Base-by-base conservation (phyloP, 2,797 vertebrate species). In the Lagodon rhomboides region DNA sequence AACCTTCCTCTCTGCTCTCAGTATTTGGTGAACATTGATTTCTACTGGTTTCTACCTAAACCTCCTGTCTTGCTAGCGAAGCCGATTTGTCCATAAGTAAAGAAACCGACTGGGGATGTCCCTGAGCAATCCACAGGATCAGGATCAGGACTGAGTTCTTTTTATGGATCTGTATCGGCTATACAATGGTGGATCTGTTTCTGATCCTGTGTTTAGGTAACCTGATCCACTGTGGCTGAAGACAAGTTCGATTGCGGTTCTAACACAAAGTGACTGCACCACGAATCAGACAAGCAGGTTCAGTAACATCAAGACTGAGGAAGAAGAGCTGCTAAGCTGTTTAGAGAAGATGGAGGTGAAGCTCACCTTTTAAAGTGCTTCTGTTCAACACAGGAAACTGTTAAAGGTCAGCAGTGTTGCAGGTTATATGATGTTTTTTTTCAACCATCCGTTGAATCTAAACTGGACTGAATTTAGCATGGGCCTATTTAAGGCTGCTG, bases 141-240 rank as follows among this genome's bases (percentile, higher is more conserved):
- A n/a, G 25, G 23, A 55, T 55, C 68, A 41, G 64, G 23, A 79
- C 46, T 27, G 55, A 69, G 27, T 27, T 43, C 17, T 16, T 41
- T 70, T 12, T 51, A 75, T 65, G 59, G 64, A 68, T 79, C 53
- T 53, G 49, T 68, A 61, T 84, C 47, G 30, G 46, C 70, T 65
- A 49, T 59, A 13, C 34, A 58, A 59, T 63, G 71, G 73, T 3
- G 10, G 65, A 86, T 87, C 77, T 27, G 49, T 80, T 69, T 72
- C 74, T 85, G 77, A 88, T 84, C 73, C 76, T 65, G 62, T 79
- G 64, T 63, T 75, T 78, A 84, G 75, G 80, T 43, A n/a, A 74
- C 23, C 41, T 85, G 73, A 83, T 82, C 68, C 85, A 63, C 43
- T 51, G 75, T 22, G 75, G 66, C 80, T 75, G 46, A 66, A 53